These are phyloP conservation scores for Mobula hypostoma DNA, from an alignment of 2,113 vertebrate species.

Conservation along the genomic window DNA sequence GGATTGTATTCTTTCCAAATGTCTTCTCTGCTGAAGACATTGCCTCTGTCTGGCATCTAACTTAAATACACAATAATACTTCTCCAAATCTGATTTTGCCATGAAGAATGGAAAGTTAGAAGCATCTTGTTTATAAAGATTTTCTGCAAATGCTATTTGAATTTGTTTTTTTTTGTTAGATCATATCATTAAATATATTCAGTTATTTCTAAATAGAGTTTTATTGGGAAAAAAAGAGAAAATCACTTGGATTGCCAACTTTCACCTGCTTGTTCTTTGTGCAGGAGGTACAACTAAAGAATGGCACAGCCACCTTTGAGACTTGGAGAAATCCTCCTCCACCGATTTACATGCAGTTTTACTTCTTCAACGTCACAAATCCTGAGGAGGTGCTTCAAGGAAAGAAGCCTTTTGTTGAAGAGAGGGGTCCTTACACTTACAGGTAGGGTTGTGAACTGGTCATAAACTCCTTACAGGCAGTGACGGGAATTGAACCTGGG, in stretches of 20 bases:
- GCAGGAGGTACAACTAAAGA: conserved; percentile 76
- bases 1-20: not conserved
- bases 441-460: conserved; percentile 55
- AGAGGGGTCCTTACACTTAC: conserved; percentile 87
- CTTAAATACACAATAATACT: not conserved
- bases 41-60: not conserved
- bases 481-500: no score
- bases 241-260: no score
- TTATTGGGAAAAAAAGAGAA: no score
- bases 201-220: no score
- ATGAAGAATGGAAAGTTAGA: not conserved
- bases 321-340: conserved; percentile 81
- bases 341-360: conserved; percentile 83
- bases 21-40: not conserved
- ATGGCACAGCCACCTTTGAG: conserved; percentile 75
- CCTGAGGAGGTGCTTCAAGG: conserved; percentile 67
- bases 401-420: conserved; percentile 60
- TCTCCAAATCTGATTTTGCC: not conserved
- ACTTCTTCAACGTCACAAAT: conserved; percentile 88
- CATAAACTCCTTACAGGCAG: no score
- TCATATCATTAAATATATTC: not conserved
- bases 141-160: not conserved
- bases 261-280: conserved; percentile 41
- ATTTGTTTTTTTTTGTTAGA: not conserved
- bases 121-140: not conserved